Evolutionary conservation across 1,140 invertebrate genomes (phyloP).

Genomic region (Bilobella aurantiaca): DNA sequence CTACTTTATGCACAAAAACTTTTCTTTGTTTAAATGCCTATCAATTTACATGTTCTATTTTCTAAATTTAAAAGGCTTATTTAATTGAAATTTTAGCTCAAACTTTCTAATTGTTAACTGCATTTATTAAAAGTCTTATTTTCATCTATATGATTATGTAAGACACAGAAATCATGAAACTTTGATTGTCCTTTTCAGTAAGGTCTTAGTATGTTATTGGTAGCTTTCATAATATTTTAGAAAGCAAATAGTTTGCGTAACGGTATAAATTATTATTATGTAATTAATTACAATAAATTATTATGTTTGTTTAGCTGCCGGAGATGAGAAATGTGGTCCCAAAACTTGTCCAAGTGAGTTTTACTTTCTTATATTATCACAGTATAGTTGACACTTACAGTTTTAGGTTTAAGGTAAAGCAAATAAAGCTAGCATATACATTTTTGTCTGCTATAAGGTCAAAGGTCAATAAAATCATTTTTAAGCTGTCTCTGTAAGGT

Average conservation of each 20-base stretch:
- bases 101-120: too few species aligned
- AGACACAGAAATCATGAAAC: too few species aligned
- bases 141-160: too few species aligned
- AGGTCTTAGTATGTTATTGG: background rate
- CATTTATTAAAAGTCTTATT: too few species aligned
- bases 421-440: background rate
- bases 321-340: background rate
- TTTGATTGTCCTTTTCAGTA: too few species aligned
- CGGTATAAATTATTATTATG: background rate
- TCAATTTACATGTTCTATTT: background rate
- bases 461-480: background rate
- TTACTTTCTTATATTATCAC: background rate
- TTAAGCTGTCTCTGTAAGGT: background rate
- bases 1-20: too few species aligned
- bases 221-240: background rate
- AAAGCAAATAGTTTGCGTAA: background rate
- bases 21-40: background rate
- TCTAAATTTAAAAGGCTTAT: background rate
- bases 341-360: background rate
- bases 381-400: background rate
- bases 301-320: background rate
- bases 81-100: background rate
- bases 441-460: background rate
- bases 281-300: background rate
- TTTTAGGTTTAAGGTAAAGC: background rate